These are phyloP conservation scores for Tetramorium parvispinum DNA, from an alignment of 1,140 invertebrate species.

Conservation along the genomic window DNA sequence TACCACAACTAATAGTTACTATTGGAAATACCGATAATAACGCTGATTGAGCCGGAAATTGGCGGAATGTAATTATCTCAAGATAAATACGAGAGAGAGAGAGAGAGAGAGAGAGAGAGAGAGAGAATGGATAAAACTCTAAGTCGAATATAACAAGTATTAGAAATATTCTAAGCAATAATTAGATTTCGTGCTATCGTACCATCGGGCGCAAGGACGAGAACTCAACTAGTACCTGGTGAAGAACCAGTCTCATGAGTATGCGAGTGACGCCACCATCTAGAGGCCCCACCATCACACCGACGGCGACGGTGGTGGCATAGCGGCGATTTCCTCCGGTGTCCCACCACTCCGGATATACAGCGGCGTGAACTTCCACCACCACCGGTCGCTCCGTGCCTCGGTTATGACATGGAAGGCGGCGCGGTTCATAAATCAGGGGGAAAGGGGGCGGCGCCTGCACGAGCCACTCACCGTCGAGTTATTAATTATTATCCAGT, in stretches of 20 bases:
- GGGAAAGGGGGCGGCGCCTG: slow-evolving; percentile 79
- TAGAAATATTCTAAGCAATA: background rate
- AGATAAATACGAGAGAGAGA: background rate
- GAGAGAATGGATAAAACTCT: background rate
- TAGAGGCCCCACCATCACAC: slow-evolving; percentile 20
- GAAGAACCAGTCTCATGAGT: slow-evolving; percentile 69
- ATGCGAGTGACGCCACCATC: slow-evolving; percentile 61
- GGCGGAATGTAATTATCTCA: background rate
- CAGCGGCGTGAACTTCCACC: slow-evolving; percentile 1
- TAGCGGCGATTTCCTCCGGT: slow-evolving; percentile 37
- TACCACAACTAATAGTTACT: background rate
- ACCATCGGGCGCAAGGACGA: slow-evolving; percentile 76
- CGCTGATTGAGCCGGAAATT: background rate
- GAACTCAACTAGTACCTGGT: slow-evolving; percentile 80
- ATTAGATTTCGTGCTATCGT: background rate
- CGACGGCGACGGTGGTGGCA: background rate
- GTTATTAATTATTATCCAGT: slow-evolving; percentile 85
- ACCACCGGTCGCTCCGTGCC: slow-evolving; percentile 39
- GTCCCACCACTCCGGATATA: slow-evolving; percentile 56
- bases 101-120: background rate
- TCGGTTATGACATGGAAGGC: slow-evolving; percentile 85
- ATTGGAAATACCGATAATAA: background rate
- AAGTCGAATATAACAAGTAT: background rate
- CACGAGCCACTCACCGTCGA: slow-evolving; percentile 83
- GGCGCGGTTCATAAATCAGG: slow-evolving; percentile 86